Conservation (phyloP, 2,888 invertebrate genomes). For the Gari tellinella region DNA sequence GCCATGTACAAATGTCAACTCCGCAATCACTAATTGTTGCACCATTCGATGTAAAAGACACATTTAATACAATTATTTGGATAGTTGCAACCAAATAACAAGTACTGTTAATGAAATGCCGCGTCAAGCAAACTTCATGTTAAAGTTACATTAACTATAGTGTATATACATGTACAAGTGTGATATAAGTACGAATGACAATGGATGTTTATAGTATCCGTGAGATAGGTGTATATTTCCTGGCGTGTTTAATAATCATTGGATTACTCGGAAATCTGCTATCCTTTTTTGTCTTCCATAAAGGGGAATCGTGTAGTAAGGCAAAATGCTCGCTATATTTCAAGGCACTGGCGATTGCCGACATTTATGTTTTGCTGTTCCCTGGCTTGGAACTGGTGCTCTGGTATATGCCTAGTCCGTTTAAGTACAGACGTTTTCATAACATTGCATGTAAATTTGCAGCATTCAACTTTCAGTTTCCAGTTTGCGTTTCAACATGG, state of each 20-base stretch:
- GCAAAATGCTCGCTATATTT: conserved; percentile 1
- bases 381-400: conserved; percentile 10
- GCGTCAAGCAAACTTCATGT: no score
- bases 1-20: no score
- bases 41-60: no score
- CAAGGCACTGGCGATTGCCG: conserved; percentile 9
- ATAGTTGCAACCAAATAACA: no score
- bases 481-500: conserved; percentile 6
- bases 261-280: conserved; percentile 12
- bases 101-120: no score
- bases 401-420: background rate
- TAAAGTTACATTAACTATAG: no score
- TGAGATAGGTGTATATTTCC: background rate
- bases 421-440: background rate
- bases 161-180: no score
- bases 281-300: background rate
- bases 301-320: conserved; percentile 1
- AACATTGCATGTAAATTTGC: conserved; percentile 2
- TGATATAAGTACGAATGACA: no score
- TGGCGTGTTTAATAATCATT: background rate
- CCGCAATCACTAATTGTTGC: no score
- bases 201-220: no score
- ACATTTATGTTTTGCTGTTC: conserved; percentile 7
- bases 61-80: no score
- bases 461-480: background rate